phyloP scores from a whole-genome alignment of 1,140 invertebrate genomes.

The silkworm (Bombyx mori) region ASM3026992v2 NC_085119.1:5109001-5109500 shows the following conservation, averaged over 20 bases:
- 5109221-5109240: conserved; percentile 21
- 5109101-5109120: conserved; percentile 2
- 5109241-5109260: conserved; percentile 25
- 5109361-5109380: too few relatives aligned
- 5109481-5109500: too few relatives aligned
- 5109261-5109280: conserved; percentile 25
- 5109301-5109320: conserved; percentile 12
- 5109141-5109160: conserved; percentile 48
- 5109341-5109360: background rate
- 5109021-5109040: conserved; percentile 17
- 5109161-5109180: conserved; percentile 27
- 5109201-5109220: conserved; percentile 12
- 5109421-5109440: too few relatives aligned
- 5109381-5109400: too few relatives aligned
- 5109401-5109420: too few relatives aligned
- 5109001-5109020: conserved; percentile 2
- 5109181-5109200: conserved; percentile 16
- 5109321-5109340: background rate
- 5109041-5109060: background rate
- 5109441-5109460: too few relatives aligned
- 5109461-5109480: too few relatives aligned
- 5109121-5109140: conserved; percentile 23
- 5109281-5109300: conserved; percentile 28
- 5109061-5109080: conserved; percentile 13
- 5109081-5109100: background rate